Evolutionary conservation across 2,888 invertebrate genomes (phyloP), one percentile per base, ranked within the genome.

Genomic region (Protodeltote pygarga): DNA sequence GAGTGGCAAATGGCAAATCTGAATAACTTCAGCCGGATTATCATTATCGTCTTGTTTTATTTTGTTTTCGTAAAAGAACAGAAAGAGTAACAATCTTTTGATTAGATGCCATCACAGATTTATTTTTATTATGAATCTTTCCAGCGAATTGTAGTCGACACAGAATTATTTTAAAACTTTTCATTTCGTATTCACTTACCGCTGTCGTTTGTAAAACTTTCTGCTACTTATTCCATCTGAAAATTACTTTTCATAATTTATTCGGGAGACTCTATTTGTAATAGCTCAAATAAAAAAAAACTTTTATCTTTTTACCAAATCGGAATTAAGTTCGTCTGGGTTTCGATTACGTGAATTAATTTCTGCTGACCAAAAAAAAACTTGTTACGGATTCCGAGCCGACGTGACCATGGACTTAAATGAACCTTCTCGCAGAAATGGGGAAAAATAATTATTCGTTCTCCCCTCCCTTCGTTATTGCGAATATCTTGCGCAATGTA

Each of bases 341-440:
- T 62, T 63, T 61, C 63, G 65, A 75, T 71, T 70, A 67, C 71
- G 59, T 59, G 63, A 79, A 75, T 76, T 74, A 79, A 77, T 79
- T 79, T 70, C 52, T 68, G 71, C 68, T 68, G 62, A 73, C 65
- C 57, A 66, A 71, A 65, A 71, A 74, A 76, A 76, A 79, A 71
- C 65, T 75, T 72, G 68, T 71, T 65, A 67, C 60, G 50, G 59
- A 72, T 70, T 62, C 60, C 48, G 46, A 33, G 48, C 45, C 60
- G 49, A 77, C 78, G 77, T 76, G 78, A 71, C 73, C 61, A 54
- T 55, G 66, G 49, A 50, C 55, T 63, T 61, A 72, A 76, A 76
- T 73, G 67, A 71, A 67, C 59, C 59, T 64, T 21, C 49, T 64
- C 55, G 34, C 24, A 60, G 49, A 65, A 67, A 65, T 48, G 59